Evolutionary conservation across 2,797 vertebrate species (phyloP).

Genomic region (Esox masquinongy): DNA sequence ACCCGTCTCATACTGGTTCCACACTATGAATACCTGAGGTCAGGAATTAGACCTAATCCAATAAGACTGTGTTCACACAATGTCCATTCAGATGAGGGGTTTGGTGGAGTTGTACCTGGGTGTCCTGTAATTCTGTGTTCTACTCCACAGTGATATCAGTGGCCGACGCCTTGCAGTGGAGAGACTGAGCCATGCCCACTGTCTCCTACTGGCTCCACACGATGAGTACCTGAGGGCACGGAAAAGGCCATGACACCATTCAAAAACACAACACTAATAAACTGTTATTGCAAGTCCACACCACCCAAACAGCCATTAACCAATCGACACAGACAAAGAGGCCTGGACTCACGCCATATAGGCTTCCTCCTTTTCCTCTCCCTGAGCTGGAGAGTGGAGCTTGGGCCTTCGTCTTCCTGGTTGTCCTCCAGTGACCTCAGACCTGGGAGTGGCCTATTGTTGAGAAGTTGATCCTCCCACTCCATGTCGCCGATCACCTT

Average conservation of each 20-base stretch:
- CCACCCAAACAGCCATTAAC: constrained; percentile 34
- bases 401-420: constrained; percentile 11
- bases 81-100: not conserved
- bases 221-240: constrained; percentile 66
- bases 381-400: constrained; percentile 49
- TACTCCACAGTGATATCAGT: constrained; percentile 39
- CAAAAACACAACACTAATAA: constrained; percentile 31
- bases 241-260: constrained; percentile 30
- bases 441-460: constrained; percentile 38
- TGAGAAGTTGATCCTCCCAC: constrained; percentile 45
- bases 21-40: too few species aligned
- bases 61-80: too few species aligned
- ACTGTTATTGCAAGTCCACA: constrained; percentile 34
- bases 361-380: constrained; percentile 72
- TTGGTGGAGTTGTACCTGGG: not conserved
- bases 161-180: constrained; percentile 54
- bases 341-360: constrained; percentile 68
- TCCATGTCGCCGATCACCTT: constrained; percentile 82
- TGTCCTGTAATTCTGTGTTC: not conserved
- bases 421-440: constrained; percentile 47
- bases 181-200: constrained; percentile 64
- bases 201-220: constrained; percentile 70
- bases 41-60: too few species aligned
- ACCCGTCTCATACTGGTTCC: too few species aligned
- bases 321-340: constrained; percentile 26